Evolutionary conservation across 2,797 vertebrate species (phyloP).

Genomic region (Paratrypauchen microcephalus): DNA sequence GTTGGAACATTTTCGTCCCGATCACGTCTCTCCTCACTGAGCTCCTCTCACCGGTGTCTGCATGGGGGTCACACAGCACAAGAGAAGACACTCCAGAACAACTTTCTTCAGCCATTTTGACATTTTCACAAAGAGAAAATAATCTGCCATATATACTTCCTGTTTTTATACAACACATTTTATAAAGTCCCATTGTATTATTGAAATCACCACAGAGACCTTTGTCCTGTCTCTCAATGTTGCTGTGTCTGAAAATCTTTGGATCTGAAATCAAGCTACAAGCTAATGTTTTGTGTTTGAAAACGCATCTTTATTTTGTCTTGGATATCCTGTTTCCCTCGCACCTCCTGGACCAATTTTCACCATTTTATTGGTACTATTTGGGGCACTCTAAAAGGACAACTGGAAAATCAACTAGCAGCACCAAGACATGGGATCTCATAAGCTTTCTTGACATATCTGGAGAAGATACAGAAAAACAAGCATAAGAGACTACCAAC

Average conservation of each 20-base stretch:
- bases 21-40: neutral
- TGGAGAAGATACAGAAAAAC: neutral
- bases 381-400: neutral
- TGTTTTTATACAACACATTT: conserved; percentile 14
- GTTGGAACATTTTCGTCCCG: neutral
- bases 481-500: too few relatives aligned
- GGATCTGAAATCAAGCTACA: neutral
- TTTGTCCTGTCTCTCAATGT: conserved; percentile 1
- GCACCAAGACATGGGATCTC: neutral
- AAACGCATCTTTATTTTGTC: neutral
- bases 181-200: conserved; percentile 6
- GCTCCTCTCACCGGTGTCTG: conserved; percentile 4
- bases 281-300: neutral
- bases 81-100: neutral
- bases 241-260: neutral
- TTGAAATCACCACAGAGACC: neutral
- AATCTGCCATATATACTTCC: neutral
- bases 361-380: neutral
- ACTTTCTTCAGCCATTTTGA: neutral
- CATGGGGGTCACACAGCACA: conserved; percentile 3
- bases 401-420: neutral
- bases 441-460: neutral
- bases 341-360: neutral
- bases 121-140: conserved; percentile 5
- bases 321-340: neutral